These are phyloP conservation scores for Bufotes viridis DNA, from an alignment of 2,797 vertebrate species.

Conservation along the genomic window DNA sequence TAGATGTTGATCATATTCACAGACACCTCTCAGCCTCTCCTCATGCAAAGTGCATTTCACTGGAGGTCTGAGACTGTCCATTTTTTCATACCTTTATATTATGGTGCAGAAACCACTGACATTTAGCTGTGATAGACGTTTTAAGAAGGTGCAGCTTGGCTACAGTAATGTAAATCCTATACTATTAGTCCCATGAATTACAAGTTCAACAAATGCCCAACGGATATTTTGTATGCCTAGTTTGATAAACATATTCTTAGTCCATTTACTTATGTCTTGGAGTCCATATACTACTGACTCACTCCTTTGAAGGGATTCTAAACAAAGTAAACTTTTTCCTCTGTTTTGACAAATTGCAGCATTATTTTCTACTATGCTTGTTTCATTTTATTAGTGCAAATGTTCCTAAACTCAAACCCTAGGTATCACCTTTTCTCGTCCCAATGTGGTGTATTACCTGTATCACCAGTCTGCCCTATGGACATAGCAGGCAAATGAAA, in stretches of 20 bases:
- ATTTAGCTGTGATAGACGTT: too few species aligned
- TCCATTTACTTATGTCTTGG: background rate
- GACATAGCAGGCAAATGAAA: background rate
- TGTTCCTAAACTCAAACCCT: background rate
- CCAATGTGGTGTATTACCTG: too few species aligned
- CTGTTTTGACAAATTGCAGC: background rate
- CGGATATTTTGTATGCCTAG: background rate
- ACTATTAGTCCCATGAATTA: background rate
- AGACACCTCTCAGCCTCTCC: conserved; percentile 5
- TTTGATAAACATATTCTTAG: background rate
- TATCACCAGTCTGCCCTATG: background rate
- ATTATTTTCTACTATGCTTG: background rate
- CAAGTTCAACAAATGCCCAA: background rate
- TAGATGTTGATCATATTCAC: conserved; percentile 23
- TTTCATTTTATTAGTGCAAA: background rate
- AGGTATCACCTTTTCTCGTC: background rate
- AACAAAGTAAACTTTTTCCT: background rate
- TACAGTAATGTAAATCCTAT: background rate
- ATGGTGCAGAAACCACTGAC: too few species aligned
- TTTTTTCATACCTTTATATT: background rate
- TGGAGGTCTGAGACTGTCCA: background rate
- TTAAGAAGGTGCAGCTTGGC: background rate
- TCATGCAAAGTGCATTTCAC: background rate
- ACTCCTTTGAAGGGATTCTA: background rate
- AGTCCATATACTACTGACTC: background rate